Evolutionary conservation across 2,113 vertebrate species (phyloP), one percentile per base, ranked within the genome.

Genomic region (Platysternon megacephalum): DNA sequence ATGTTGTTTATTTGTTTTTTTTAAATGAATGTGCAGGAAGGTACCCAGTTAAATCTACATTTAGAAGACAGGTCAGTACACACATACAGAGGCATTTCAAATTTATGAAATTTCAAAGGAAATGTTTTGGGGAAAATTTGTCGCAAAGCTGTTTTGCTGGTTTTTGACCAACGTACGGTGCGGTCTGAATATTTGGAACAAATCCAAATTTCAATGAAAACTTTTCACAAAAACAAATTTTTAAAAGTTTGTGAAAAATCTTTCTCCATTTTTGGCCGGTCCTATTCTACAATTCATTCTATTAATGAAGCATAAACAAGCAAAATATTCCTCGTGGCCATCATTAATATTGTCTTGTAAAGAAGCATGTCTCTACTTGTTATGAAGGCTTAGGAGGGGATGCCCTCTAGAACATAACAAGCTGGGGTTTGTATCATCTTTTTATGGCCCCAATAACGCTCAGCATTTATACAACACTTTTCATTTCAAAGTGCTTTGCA

Each of bases 1-100:
- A 52, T 93, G 32, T 52, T 97, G 72, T 92, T 93, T 79, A 94
- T 96, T 79, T 91, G 83, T 88, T 9, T 65, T 65, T 89, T 95
- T 91, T 95, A 81, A 48, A 89, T 14, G 42, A 28, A 29, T 46
- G 11, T 28, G 5, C 11, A 76, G 39, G 42, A 55, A n/a, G 13
- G 74, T 90, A 84, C 88, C 79, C 79, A 51, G 49, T 65, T 88
- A 94, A 96, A 96, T 88, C 81, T 5, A 28, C 85, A 85, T 88
- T 78, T 84, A 65, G 65, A 94, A 92, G 89, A 81, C 53, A 93
- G 87, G 78, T 91, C 92, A 95, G 93, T 94, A 83, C 21, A 85
- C 2, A 0, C 92, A 90, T 76, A 81, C 81, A 80, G 85, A 94
- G 44, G 21, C 44, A 82, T 39, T 39, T 95, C 79, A 74, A 39